phyloP scores from a whole-genome alignment of 2,888 invertebrate species.

The Toxonevra muliebris region DNA sequence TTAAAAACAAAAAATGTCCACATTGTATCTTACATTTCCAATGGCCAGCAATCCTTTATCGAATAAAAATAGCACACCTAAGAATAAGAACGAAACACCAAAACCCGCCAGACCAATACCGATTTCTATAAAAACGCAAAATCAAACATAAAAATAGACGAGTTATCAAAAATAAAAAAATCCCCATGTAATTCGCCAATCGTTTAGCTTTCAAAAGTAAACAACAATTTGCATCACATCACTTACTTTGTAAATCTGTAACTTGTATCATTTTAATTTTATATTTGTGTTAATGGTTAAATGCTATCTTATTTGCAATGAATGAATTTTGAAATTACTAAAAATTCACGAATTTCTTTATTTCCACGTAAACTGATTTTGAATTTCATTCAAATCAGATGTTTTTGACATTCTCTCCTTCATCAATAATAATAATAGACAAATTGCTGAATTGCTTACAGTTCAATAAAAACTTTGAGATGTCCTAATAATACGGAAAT shows the following conservation, averaged over 20 bases:
- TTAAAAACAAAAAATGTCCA: background rate
- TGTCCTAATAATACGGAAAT: too few species aligned
- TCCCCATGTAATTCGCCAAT: slow-evolving; percentile 1
- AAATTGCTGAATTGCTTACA: too few species aligned
- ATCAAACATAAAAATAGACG: slow-evolving; percentile 38
- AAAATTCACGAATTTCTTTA: slow-evolving; percentile 26
- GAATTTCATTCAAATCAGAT: slow-evolving; percentile 39
- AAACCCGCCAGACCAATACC: slow-evolving; percentile 97
- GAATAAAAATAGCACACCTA: slow-evolving; percentile 92
- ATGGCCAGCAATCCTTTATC: slow-evolving; percentile 98
- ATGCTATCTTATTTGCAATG: background rate
- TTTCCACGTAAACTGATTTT: slow-evolving; percentile 53
- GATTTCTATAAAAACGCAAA: slow-evolving; percentile 77
- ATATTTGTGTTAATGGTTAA: slow-evolving; percentile 19
- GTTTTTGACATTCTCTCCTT: slow-evolving; percentile 33
- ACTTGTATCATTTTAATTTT: slow-evolving; percentile 77
- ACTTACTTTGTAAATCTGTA: slow-evolving; percentile 85
- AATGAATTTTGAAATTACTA: background rate
- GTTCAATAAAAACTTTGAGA: too few species aligned
- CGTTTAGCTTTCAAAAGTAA: background rate
- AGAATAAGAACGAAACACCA: slow-evolving; percentile 92
- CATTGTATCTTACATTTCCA: slow-evolving; percentile 87
- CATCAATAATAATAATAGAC: too few species aligned
- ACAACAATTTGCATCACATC: background rate
- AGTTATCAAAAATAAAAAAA: background rate